phyloP scores from a whole-genome alignment of 2,797 vertebrate genomes.

The Sylvia borin region DNA sequence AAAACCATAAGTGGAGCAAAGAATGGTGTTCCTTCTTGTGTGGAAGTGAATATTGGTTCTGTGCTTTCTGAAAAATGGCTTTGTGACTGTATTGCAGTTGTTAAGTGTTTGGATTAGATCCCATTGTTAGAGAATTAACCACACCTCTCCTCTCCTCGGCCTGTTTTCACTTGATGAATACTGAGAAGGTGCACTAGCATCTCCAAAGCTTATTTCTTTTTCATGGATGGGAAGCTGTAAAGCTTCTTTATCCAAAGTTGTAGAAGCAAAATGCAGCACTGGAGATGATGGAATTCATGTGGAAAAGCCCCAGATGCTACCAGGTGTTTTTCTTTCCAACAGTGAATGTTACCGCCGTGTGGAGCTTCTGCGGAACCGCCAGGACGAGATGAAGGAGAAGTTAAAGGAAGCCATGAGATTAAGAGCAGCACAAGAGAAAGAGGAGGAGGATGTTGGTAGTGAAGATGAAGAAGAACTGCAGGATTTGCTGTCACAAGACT shows the following conservation, averaged over 20 bases:
- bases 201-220: background rate
- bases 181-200: background rate
- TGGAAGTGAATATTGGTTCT: background rate
- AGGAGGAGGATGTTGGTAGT: conserved; percentile 79
- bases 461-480: conserved; percentile 90
- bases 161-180: background rate
- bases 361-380: conserved; percentile 86
- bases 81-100: background rate
- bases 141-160: background rate
- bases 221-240: background rate
- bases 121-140: background rate
- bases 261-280: background rate
- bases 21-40: background rate
- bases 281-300: background rate
- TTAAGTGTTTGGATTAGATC: background rate
- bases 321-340: background rate
- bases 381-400: conserved; percentile 84
- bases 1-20: background rate
- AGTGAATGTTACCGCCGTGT: conserved; percentile 90
- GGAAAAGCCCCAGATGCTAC: background rate
- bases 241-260: background rate
- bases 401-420: conserved; percentile 65
- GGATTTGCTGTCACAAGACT: conserved; percentile 89
- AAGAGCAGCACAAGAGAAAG: conserved; percentile 69
- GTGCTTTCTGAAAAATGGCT: background rate